Percentiles rank a stretch among this genome's conserved stretches.
phyloP scores from a whole-genome alignment of 2,888 invertebrate species.

The Resseliella maxima region DNA sequence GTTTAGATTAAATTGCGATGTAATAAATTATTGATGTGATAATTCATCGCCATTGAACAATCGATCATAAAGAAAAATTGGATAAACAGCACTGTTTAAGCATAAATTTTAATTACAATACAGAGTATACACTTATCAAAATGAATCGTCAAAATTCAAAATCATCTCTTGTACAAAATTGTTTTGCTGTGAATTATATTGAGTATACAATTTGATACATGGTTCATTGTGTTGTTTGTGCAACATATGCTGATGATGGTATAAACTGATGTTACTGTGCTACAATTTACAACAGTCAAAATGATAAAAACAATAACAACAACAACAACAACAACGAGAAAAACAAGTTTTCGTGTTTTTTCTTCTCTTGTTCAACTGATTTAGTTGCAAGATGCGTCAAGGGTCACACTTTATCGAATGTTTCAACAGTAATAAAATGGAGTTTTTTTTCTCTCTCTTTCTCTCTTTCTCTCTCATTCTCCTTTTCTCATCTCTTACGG shows the following conservation, averaged over 20 bases:
- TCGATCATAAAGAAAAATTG: not conserved
- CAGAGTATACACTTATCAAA: not conserved
- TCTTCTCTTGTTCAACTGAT: not conserved
- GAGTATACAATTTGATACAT: too few species aligned
- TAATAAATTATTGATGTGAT: conserved; percentile 21
- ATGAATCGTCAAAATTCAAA: not conserved
- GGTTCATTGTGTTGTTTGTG: conserved; percentile 1
- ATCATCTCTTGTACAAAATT: not conserved
- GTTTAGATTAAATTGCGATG: not conserved
- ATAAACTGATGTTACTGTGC: not conserved
- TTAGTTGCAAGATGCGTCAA: not conserved
- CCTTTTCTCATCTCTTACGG: too few species aligned
- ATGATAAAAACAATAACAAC: not conserved
- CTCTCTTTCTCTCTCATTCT: too few species aligned
- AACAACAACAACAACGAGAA: not conserved
- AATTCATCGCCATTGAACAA: not conserved
- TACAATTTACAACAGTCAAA: not conserved
- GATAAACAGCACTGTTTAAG: not conserved
- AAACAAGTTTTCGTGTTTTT: not conserved
- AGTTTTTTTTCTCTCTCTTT: not conserved
- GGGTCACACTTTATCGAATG: not conserved
- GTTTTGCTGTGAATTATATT: not conserved
- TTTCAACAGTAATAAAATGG: not conserved
- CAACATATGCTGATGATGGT: conserved; percentile 3
- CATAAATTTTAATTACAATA: not conserved